A percentile compares a stretch with the other conserved stretches of the same genome.
phyloP scores from a whole-genome alignment of 2,113 vertebrate genomes.

The Glaucidium brasilianum region DNA sequence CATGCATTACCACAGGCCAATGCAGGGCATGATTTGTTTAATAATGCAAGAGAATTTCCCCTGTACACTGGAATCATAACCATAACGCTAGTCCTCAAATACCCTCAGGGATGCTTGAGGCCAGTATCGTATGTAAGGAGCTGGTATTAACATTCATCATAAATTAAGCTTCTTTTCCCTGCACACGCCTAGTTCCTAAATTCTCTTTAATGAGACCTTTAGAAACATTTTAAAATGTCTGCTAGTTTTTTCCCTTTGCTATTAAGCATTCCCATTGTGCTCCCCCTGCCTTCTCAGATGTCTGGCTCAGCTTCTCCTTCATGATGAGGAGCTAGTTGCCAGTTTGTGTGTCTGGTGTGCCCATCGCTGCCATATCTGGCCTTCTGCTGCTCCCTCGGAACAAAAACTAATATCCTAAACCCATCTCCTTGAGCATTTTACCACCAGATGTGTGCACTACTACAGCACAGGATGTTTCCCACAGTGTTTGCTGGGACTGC shows the following conservation, averaged over 20 bases:
- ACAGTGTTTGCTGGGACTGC: not conserved
- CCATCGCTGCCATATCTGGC: not conserved
- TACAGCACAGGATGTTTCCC: not conserved
- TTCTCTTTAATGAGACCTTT: constrained; percentile 31
- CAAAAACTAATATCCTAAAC: not conserved
- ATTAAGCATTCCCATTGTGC: not conserved
- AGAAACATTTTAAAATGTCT: constrained; percentile 2
- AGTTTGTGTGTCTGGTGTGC: not conserved
- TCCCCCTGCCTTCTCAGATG: not conserved
- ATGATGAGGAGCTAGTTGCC: not conserved
- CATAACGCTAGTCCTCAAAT: not conserved
- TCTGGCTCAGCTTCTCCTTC: not conserved
- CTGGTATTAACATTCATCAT: constrained; percentile 33
- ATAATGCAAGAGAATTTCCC: constrained; percentile 11
- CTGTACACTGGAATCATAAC: not conserved
- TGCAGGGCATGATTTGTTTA: constrained; percentile 3
- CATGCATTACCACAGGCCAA: not conserved
- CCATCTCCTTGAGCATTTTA: not conserved
- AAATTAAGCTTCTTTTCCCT: constrained; percentile 49
- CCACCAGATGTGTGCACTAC: not conserved
- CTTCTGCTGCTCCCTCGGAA: not conserved
- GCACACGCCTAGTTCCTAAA: not conserved
- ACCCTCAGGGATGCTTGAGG: constrained; percentile 9
- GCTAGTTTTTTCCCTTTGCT: not conserved
- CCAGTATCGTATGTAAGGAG: not conserved